phyloP scores from a whole-genome alignment of 2,888 invertebrate genomes.

The Tyria jacobaeae region DNA sequence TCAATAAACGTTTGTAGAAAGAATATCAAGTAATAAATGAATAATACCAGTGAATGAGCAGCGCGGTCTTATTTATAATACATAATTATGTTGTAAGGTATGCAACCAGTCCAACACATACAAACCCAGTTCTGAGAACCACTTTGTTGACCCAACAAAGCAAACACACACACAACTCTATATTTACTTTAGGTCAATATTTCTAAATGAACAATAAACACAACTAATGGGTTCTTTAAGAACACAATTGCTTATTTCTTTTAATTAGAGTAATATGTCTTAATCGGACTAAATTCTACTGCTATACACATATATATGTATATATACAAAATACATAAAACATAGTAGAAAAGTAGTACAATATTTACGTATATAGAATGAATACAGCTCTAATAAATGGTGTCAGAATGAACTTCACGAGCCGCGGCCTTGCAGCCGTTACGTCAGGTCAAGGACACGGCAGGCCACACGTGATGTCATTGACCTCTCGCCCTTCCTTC shows the following conservation, averaged over 20 bases:
- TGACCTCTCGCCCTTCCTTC: conserved; percentile 29
- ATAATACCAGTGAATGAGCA: neutral
- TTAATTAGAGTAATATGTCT: neutral
- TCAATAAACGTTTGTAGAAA: neutral
- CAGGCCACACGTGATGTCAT: conserved; percentile 30
- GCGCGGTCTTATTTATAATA: neutral
- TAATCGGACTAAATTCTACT: neutral
- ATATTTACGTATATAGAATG: neutral
- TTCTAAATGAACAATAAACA: neutral
- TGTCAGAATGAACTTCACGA: conserved; percentile 11
- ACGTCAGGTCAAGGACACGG: conserved; percentile 50
- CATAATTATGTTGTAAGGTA: neutral
- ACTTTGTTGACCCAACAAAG: too few species aligned
- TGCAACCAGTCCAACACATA: neutral
- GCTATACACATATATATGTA: neutral
- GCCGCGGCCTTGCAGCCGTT: conserved; percentile 33
- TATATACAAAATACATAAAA: too few species aligned
- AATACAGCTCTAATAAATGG: neutral
- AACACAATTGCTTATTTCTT: neutral
- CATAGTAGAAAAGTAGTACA: neutral
- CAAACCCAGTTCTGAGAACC: neutral
- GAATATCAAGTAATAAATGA: too few species aligned
- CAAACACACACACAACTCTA: neutral
- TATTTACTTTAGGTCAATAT: neutral
- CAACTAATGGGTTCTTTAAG: neutral